Conservation (phyloP, 2,888 invertebrate genomes). For the Lasioglossum zephyrum region DNA sequence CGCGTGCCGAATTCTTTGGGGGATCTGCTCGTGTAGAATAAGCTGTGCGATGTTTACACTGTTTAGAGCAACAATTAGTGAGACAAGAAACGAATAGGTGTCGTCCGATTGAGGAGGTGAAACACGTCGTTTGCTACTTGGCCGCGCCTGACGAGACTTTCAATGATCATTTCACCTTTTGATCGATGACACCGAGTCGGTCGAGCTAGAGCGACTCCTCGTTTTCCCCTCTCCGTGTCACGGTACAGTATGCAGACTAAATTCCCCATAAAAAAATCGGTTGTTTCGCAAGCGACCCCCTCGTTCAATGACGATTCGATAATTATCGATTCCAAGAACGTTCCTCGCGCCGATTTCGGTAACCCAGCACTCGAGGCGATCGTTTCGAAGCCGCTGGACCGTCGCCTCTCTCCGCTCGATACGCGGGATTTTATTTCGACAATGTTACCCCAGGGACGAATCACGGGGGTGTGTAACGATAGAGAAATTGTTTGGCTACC, state of each 20-base stretch:
- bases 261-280: slow-evolving; percentile 37
- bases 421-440: slow-evolving; percentile 59
- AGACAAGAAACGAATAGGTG: not conserved
- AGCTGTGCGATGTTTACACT: not conserved
- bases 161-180: slow-evolving; percentile 48
- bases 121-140: slow-evolving; percentile 38
- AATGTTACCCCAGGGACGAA: slow-evolving; percentile 65
- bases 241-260: slow-evolving; percentile 9
- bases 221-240: not conserved
- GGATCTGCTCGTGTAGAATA: not conserved
- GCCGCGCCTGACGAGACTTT: slow-evolving; percentile 51
- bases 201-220: slow-evolving; percentile 13
- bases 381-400: slow-evolving; percentile 20
- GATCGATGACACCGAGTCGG: slow-evolving; percentile 44
- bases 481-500: slow-evolving; percentile 80
- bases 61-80: not conserved
- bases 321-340: slow-evolving; percentile 33
- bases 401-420: slow-evolving; percentile 24
- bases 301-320: slow-evolving; percentile 6
- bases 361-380: not conserved
- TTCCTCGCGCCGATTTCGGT: not conserved
- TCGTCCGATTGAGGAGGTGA: slow-evolving; percentile 38
- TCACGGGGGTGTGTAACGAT: slow-evolving; percentile 58
- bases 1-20: not conserved
- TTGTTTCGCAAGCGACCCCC: slow-evolving; percentile 31